A percentile compares a stretch with the other conserved stretches of the same genome.
These are phyloP conservation scores for Bufo bufo DNA, from an alignment of 2,113 vertebrate genomes.

Conservation along the genomic window DNA sequence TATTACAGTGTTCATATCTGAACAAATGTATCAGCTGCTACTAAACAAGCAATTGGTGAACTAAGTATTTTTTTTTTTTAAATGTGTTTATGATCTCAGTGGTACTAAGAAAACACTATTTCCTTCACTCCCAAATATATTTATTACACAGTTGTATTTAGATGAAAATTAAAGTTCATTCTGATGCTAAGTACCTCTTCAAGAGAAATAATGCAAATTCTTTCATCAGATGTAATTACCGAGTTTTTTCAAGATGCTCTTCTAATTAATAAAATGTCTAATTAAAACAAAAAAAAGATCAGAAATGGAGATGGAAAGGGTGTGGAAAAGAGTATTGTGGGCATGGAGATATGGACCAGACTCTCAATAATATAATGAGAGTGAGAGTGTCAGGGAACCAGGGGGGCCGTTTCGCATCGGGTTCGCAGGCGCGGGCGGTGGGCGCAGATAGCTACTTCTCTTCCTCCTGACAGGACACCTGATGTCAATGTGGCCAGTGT, in stretches of 20 bases:
- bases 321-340: too few relatives aligned
- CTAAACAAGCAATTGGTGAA: background rate
- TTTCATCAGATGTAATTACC: conserved; percentile 36
- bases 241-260: conserved; percentile 21
- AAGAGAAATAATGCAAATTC: conserved; percentile 27
- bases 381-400: too few relatives aligned
- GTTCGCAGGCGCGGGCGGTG: too few relatives aligned
- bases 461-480: too few relatives aligned
- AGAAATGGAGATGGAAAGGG: too few relatives aligned
- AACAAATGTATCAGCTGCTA: background rate
- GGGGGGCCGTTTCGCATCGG: too few relatives aligned
- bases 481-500: too few relatives aligned
- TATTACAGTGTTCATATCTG: background rate
- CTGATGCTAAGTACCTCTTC: conserved; percentile 23
- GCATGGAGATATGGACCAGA: too few relatives aligned
- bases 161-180: conserved; percentile 9
- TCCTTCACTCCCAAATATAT: background rate
- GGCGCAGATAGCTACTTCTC: too few relatives aligned
- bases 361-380: too few relatives aligned
- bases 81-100: background rate
- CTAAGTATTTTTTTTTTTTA: background rate
- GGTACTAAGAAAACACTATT: background rate
- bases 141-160: conserved; percentile 17
- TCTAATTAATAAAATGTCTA: conserved; percentile 22
- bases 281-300: background rate